A percentile compares a stretch with the other conserved stretches of the same genome.
Conservation (phyloP, 2,797 vertebrate genomes). For the Trachurus trachurus region DNA sequence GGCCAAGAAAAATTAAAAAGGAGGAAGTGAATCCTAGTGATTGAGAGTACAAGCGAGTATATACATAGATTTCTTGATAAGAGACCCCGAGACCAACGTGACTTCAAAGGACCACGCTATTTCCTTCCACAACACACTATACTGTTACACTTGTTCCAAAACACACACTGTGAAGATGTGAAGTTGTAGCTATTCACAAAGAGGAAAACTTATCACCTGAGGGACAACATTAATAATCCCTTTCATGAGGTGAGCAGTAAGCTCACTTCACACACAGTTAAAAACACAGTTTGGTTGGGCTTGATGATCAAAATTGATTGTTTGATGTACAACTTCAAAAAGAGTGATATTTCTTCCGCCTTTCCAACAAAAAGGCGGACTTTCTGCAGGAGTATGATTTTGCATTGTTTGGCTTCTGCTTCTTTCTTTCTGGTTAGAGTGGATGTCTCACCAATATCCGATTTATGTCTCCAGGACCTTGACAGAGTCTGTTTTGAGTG, state of each 20-base stretch:
- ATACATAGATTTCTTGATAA: not conserved
- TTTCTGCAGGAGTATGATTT: slow-evolving; percentile 16
- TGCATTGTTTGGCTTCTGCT: slow-evolving; percentile 40
- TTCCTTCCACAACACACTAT: slow-evolving; percentile 19
- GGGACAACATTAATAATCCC: slow-evolving; percentile 59
- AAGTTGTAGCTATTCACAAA: slow-evolving; percentile 9
- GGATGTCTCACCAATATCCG: slow-evolving; percentile 12
- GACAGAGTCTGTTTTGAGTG: slow-evolving; percentile 11
- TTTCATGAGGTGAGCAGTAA: slow-evolving; percentile 54
- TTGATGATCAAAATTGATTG: slow-evolving; percentile 51
- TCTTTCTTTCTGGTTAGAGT: not conserved
- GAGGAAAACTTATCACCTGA: slow-evolving; percentile 52
- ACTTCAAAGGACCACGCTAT: slow-evolving; percentile 9
- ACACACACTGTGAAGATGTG: slow-evolving; percentile 23
- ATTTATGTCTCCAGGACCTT: slow-evolving; percentile 31
- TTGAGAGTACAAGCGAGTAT: not conserved
- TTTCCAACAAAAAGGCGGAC: slow-evolving; percentile 6
- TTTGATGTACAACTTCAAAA: slow-evolving; percentile 66
- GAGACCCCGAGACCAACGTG: not conserved
- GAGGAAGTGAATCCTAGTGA: not conserved
- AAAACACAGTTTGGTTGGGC: slow-evolving; percentile 38
- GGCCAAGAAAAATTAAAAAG: slow-evolving; percentile 4
- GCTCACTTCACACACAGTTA: slow-evolving; percentile 41
- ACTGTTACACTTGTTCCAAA: slow-evolving; percentile 1
- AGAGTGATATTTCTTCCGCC: slow-evolving; percentile 43